phyloP scores from a whole-genome alignment of 2,797 vertebrate genomes.

The Amazonetta brasiliensis region DNA sequence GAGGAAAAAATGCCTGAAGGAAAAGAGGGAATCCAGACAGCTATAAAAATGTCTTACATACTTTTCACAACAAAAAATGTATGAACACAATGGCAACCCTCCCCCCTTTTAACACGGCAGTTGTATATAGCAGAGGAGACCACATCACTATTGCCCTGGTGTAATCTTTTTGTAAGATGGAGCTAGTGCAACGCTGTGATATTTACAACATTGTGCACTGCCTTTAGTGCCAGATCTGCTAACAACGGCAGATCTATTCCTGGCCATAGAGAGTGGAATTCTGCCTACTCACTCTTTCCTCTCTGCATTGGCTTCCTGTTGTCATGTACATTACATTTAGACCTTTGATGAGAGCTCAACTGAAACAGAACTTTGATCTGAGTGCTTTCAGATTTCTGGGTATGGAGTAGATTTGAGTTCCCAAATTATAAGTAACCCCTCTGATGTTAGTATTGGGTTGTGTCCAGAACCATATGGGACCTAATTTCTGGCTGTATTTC shows the following conservation, averaged over 20 bases:
- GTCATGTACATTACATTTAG: not conserved
- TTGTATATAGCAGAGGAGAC: not conserved
- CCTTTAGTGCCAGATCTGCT: slow-evolving; percentile 46
- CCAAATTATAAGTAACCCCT: not conserved
- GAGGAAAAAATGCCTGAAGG: not conserved
- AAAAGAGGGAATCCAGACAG: slow-evolving; percentile 3
- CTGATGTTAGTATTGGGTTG: not conserved
- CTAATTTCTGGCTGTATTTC: not conserved
- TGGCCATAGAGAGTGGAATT: slow-evolving; percentile 17
- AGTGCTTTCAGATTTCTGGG: not conserved
- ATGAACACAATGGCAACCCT: not conserved
- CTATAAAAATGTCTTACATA: slow-evolving; percentile 14
- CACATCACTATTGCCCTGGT: not conserved
- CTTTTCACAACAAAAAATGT: not conserved
- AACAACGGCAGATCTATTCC: slow-evolving; percentile 51
- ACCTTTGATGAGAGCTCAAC: not conserved
- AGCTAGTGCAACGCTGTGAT: slow-evolving; percentile 22
- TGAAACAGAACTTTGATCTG: not conserved
- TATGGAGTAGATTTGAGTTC: not conserved
- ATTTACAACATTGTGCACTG: not conserved
- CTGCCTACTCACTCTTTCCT: slow-evolving; percentile 42
- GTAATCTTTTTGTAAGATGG: not conserved
- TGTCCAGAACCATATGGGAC: slow-evolving; percentile 49
- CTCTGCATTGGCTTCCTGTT: not conserved
- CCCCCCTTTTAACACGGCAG: not conserved